Evolutionary conservation across 2,797 vertebrate species (phyloP).

Genomic region (Myotis vivesi): DNA sequence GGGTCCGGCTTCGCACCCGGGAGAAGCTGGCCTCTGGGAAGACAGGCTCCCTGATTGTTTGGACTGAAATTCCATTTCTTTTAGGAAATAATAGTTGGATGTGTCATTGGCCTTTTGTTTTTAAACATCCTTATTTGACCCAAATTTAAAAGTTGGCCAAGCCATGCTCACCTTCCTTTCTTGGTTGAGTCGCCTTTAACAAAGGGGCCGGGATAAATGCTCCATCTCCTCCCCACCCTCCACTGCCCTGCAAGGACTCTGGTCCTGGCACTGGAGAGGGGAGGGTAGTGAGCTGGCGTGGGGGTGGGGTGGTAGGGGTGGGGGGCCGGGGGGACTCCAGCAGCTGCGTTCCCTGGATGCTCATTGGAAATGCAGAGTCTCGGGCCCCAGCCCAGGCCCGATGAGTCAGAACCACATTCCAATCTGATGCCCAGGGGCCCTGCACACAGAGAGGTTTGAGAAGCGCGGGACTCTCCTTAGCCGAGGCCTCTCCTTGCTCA

Average conservation of each 20-base stretch:
- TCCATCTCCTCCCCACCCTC: accelerated
- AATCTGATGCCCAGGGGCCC: accelerated
- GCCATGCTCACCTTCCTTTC: neutral
- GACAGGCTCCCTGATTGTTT: accelerated
- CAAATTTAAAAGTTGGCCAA: neutral
- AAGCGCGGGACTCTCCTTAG: accelerated
- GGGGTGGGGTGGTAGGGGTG: accelerated
- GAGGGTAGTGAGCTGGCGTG: accelerated
- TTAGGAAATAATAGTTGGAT: neutral
- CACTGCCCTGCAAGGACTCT: neutral
- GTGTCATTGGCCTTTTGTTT: neutral
- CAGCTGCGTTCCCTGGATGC: accelerated
- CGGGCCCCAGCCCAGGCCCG: neutral
- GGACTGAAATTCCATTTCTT: neutral
- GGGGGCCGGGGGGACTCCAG: accelerated
- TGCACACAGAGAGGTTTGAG: accelerated
- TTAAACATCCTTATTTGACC: neutral
- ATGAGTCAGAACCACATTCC: neutral
- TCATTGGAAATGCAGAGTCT: neutral
- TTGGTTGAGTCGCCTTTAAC: neutral
- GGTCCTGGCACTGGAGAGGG: neutral
- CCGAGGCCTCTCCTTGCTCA: neutral
- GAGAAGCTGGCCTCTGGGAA: too few species aligned
- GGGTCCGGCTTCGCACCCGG: too few species aligned
- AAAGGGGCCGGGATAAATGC: accelerated